Evolutionary conservation across 23 tunicate genomes (phyloP), one percentile per base, ranked within the genome.

Genomic region (Ciona savignyi): DNA sequence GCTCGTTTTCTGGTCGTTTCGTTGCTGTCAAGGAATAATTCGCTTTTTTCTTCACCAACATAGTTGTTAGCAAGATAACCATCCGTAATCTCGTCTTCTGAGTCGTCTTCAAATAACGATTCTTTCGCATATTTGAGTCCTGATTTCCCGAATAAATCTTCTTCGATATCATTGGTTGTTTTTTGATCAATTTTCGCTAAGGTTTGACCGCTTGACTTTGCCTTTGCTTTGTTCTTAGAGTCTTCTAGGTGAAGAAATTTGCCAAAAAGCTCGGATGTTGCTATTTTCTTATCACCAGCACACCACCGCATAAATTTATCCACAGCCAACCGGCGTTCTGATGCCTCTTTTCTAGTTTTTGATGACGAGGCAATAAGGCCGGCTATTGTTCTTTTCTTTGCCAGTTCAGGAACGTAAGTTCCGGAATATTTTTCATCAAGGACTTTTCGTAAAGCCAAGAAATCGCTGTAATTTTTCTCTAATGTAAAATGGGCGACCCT

Each of bases 281-380:
- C 77, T 27, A 87, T 81, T 65, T 87, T 80, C 23, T 72, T 32
- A 27, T 69, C 65, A 0, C 60, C 62, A 3, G 95, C 86, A 29
- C 86, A 87, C 85, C 80, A 87, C 26, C 70, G 67, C 74, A 87
- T 30, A 32, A 87, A 81, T 3, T 70, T 76, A 33, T 81, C 95
- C 24, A 75, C 33, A 23, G 60, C 66, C 0, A 60, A 34, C 65
- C 74, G 74, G 23, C 80, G 66, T 2, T 51, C 48, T 60, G 67
- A 71, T 35, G 82, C 70, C n/a, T 70, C 77, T 60, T 33, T 60
- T 73, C 76, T 29, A 2, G 67, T 29, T 63, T 65, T 71, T 32
- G 34, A 21, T 26, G 70, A 31, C 9, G 42, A 61, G 1, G 65
- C 67, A 2, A 81, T 27, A 22, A 60, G 62, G 29, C 48, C 51